Conservation (phyloP, 2,888 invertebrate genomes). For the Drosophila seclusa region DNA sequence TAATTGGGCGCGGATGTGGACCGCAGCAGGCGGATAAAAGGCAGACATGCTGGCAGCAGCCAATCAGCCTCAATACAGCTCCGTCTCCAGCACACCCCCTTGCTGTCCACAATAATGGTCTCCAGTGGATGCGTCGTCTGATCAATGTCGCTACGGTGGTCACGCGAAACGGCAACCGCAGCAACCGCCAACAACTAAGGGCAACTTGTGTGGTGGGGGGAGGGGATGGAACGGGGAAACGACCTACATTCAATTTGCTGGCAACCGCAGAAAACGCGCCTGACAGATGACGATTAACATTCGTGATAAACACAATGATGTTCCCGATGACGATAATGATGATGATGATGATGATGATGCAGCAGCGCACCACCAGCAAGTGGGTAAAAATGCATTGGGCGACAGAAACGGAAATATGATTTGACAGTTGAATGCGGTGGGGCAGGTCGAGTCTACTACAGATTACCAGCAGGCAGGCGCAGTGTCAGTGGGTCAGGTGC, state of each 20-base stretch:
- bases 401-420: slow-evolving; percentile 76
- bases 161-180: slow-evolving; percentile 71
- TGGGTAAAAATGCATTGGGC: slow-evolving; percentile 33
- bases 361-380: slow-evolving; percentile 22
- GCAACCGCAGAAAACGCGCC: slow-evolving; percentile 74
- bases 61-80: slow-evolving; percentile 47
- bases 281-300: slow-evolving; percentile 75
- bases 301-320: slow-evolving; percentile 33
- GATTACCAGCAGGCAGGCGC: slow-evolving; percentile 30
- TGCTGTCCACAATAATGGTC: not conserved
- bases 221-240: slow-evolving; percentile 19
- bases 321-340: slow-evolving; percentile 10
- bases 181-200: slow-evolving; percentile 28
- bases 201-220: not conserved
- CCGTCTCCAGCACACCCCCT: not conserved
- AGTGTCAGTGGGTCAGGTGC: slow-evolving; percentile 62
- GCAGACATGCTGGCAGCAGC: slow-evolving; percentile 70
- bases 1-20: slow-evolving; percentile 54
- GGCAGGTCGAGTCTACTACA: slow-evolving; percentile 28
- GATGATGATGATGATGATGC: slow-evolving; percentile 13
- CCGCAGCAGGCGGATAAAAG: slow-evolving; percentile 25
- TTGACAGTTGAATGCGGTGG: slow-evolving; percentile 42
- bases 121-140: slow-evolving; percentile 45
- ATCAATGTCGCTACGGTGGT: slow-evolving; percentile 76
- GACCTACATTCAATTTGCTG: slow-evolving; percentile 79